Evolutionary conservation across 2,113 vertebrate genomes (phyloP).

Genomic region (Psittacus erithacus): DNA sequence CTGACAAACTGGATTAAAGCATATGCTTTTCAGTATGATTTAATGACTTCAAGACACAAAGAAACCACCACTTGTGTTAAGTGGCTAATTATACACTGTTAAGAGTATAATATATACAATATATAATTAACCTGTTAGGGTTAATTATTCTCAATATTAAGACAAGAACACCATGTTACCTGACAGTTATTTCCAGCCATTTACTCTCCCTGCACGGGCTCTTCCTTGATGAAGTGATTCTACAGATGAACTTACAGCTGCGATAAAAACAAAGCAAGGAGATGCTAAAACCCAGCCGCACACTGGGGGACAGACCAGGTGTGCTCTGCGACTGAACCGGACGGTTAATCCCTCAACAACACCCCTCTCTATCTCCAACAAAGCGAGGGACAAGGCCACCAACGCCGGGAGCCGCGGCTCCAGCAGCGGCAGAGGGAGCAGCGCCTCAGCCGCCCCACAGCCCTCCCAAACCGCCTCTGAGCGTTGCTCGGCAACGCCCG

Average conservation of each 20-base stretch:
- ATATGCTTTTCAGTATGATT: neutral
- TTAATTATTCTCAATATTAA: neutral
- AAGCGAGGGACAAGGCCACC: neutral
- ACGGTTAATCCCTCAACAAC: accelerated
- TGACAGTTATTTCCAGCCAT: neutral
- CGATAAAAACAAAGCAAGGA: neutral
- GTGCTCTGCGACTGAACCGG: neutral
- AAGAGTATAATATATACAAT: neutral
- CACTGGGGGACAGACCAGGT: neutral
- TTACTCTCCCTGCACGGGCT: accelerated
- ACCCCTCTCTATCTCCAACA: neutral
- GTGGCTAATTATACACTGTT: neutral
- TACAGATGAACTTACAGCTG: too few relatives aligned
- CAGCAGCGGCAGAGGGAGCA: neutral
- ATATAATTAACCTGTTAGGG: neutral
- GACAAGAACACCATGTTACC: too few relatives aligned
- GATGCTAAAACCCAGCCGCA: neutral
- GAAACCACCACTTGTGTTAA: neutral
- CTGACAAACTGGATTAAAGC: neutral
- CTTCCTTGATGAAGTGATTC: too few relatives aligned
- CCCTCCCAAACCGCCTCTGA: accelerated
- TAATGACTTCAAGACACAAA: neutral
- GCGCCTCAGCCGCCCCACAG: accelerated
- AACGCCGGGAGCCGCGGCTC: neutral
- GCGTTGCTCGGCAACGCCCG: accelerated